These are phyloP conservation scores for Lepidostoma basale DNA, from an alignment of 1,140 invertebrate genomes.

Conservation along the genomic window DNA sequence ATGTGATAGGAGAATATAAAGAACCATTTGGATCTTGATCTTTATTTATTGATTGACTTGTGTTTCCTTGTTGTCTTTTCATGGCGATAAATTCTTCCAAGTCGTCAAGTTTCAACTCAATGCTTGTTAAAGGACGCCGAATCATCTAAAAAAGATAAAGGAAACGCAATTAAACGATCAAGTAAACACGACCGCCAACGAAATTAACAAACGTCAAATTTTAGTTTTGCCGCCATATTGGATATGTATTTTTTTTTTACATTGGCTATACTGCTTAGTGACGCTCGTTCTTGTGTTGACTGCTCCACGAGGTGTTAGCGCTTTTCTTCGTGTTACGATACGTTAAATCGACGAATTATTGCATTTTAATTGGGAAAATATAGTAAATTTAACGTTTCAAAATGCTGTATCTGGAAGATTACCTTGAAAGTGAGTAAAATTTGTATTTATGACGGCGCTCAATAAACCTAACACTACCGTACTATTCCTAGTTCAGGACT, in stretches of 20 bases:
- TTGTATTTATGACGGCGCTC: slow-evolving; percentile 19
- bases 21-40: slow-evolving; percentile 58
- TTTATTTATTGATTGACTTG: slow-evolving; percentile 58
- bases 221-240: neutral
- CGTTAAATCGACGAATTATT: neutral
- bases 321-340: neutral
- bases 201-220: no score
- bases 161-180: neutral
- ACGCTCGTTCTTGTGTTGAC: neutral
- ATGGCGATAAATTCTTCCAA: slow-evolving; percentile 73
- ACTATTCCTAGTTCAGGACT: neutral
- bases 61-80: slow-evolving; percentile 56
- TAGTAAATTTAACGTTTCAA: slow-evolving; percentile 5
- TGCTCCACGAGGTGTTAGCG: neutral
- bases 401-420: slow-evolving; percentile 96
- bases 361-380: slow-evolving; percentile 1
- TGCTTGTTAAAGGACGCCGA: slow-evolving; percentile 74
- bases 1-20: slow-evolving; percentile 55
- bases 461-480: slow-evolving; percentile 24
- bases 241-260: neutral
- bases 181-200: no score
- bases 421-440: slow-evolving; percentile 87
- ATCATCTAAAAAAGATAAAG: slow-evolving; percentile 64
- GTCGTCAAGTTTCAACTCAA: slow-evolving; percentile 78
- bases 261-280: neutral